A percentile compares a stretch with the other conserved stretches of the same genome.
Evolutionary conservation across 1,140 invertebrate genomes (phyloP).

Genomic region (Contarinia nasturtii): DNA sequence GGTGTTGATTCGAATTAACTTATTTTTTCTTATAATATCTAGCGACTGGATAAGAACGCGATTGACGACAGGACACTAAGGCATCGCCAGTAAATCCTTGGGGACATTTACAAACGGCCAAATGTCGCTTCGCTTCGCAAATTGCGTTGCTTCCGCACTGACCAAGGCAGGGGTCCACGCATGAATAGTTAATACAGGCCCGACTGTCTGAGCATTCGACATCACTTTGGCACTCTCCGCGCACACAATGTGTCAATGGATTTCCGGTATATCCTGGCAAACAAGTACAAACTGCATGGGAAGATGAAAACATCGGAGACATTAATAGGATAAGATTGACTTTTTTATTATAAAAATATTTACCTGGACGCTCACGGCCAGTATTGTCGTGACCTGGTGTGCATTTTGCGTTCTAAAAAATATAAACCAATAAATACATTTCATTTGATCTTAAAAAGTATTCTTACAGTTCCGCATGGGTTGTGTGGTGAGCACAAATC

Average conservation of each 20-base stretch:
- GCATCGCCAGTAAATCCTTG: constrained; percentile 61
- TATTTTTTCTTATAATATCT: constrained; percentile 14
- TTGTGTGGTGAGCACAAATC: constrained; percentile 60
- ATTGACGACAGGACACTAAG: constrained; percentile 24
- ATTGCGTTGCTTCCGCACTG: constrained; percentile 43
- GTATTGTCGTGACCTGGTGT: constrained; percentile 60
- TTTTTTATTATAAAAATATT: not conserved
- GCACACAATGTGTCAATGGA: constrained; percentile 45
- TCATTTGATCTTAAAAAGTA: not conserved
- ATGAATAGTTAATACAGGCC: constrained; percentile 53
- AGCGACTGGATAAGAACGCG: constrained; percentile 18
- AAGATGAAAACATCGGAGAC: no score
- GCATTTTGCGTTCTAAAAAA: constrained; percentile 43
- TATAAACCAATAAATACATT: not conserved
- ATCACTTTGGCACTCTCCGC: constrained; percentile 57
- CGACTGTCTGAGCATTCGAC: constrained; percentile 47
- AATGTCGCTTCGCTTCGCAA: constrained; percentile 47
- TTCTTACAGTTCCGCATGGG: constrained; percentile 56
- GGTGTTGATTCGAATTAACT: not conserved
- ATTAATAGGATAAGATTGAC: no score
- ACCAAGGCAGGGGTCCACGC: constrained; percentile 54
- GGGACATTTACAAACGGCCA: constrained; percentile 69
- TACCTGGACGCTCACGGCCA: constrained; percentile 48
- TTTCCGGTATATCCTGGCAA: constrained; percentile 62
- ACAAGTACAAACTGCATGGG: constrained; percentile 34